phyloP scores from a whole-genome alignment of 1,140 invertebrate genomes.

The Coboldia fuscipes region DNA sequence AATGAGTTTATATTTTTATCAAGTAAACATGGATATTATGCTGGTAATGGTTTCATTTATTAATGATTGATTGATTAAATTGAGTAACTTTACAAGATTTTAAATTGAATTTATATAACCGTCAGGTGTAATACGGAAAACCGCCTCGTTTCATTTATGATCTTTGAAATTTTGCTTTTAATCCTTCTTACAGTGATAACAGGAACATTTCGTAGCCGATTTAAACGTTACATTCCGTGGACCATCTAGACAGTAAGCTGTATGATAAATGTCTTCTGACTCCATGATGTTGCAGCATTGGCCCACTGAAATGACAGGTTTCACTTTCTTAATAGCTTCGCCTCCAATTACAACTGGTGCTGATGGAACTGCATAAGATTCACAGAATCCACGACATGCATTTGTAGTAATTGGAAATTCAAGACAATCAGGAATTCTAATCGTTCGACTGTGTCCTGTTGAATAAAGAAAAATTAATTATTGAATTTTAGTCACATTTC shows the following conservation, averaged over 20 bases:
- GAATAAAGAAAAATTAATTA: not conserved
- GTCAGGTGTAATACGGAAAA: too few relatives aligned
- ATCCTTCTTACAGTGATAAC: slow-evolving; percentile 69
- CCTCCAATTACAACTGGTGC: slow-evolving; percentile 38
- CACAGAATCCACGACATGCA: slow-evolving; percentile 68
- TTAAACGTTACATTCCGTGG: slow-evolving; percentile 55
- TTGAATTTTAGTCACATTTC: not conserved
- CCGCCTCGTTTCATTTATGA: too few relatives aligned
- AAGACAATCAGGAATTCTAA: slow-evolving; percentile 62
- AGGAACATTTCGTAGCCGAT: slow-evolving; percentile 59
- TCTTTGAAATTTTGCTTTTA: slow-evolving; percentile 14
- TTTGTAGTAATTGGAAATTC: slow-evolving; percentile 68
- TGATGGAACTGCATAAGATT: slow-evolving; percentile 50
- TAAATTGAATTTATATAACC: too few relatives aligned
- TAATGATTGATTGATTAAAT: too few relatives aligned
- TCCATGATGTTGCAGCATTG: slow-evolving; percentile 81
- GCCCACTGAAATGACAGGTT: slow-evolving; percentile 59
- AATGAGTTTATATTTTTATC: too few relatives aligned
- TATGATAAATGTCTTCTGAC: slow-evolving; percentile 44
- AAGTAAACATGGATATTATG: too few relatives aligned
- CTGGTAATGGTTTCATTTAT: too few relatives aligned
- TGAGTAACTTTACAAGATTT: too few relatives aligned
- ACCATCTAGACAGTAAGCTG: slow-evolving; percentile 52
- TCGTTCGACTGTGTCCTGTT: slow-evolving; percentile 45
- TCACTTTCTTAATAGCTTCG: slow-evolving; percentile 24